phyloP scores from a whole-genome alignment of 2,113 vertebrate genomes.

The Laticauda laticaudata region DNA sequence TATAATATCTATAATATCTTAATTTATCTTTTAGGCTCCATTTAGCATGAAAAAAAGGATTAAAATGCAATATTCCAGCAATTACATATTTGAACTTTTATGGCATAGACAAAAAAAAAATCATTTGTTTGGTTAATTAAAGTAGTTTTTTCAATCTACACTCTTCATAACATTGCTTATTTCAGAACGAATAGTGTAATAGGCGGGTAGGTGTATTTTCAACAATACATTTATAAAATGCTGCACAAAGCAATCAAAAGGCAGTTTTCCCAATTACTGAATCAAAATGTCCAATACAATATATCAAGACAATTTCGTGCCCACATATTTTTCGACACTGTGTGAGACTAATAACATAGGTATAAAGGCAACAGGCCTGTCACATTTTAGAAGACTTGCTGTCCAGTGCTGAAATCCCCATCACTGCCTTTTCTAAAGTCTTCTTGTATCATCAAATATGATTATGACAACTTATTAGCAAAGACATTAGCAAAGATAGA shows the following conservation, averaged over 20 bases:
- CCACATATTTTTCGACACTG: not conserved
- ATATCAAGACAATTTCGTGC: not conserved
- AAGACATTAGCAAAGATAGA: not conserved
- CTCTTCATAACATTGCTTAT: not conserved
- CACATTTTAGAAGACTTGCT: not conserved
- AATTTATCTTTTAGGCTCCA: not conserved
- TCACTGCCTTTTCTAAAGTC: not conserved
- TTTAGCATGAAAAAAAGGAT: not conserved
- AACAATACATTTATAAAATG: not conserved
- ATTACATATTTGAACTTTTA: not conserved
- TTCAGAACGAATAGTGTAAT: not conserved
- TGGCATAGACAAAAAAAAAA: not conserved
- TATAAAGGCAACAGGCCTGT: not conserved
- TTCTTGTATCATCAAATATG: not conserved
- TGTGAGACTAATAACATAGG: not conserved
- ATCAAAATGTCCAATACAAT: not conserved
- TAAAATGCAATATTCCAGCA: not conserved
- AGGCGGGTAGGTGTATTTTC: not conserved
- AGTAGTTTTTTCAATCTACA: not conserved
- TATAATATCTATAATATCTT: not conserved
- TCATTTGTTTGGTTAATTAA: not conserved
- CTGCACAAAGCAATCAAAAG: not conserved
- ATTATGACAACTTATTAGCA: not conserved
- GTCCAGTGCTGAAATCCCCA: not conserved
- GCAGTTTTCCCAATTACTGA: not conserved